Base-by-base conservation (phyloP, 2,113 vertebrate genomes). In the Sturnus vulgaris region DNA sequence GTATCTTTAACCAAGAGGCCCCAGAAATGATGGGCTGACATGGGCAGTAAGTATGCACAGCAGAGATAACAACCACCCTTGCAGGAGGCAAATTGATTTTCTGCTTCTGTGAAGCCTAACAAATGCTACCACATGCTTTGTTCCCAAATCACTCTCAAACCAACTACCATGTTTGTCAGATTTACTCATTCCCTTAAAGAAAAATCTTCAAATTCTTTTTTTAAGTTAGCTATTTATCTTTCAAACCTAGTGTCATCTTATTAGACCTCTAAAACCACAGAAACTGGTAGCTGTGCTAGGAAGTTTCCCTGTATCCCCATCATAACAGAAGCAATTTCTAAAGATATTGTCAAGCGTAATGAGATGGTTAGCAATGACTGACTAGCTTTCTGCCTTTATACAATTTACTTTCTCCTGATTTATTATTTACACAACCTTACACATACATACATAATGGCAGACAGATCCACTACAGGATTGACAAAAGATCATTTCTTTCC, bases 41-140 rank as follows among this genome's bases (percentile, higher is more conserved):
- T 9, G 15, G 83, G 80, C 83, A 96, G 33, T 88, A 70, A 93
- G 52, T 65, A 73, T 66, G 69, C 55, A 66, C 57, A 83, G 40
- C 72, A 86, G 28, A 93, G 92, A 90, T 96, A 88, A 91, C 40
- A 71, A 49, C 59, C n/a, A 50, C 14, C 57, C 56, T 90, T 52
- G 37, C 18, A 86, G 80, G 49, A 90, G 60, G 40, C 49, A 95
- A 90, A 95, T 82, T 60, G 92, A 94, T 95, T 94, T 94, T 93
- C 76, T 95, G 90, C 90, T 84, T 86, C 71, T 92, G 20, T 88
- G 85, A 90, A 92, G 65, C 88, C 64, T 90, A 86, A 90, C 56
- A 94, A 95, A 90, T 50, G 27, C 71, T 88, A 66, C 49, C 50
- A 76, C 35, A 40, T 25, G 31, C 49, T 78, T 93, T 75, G 39